These are phyloP conservation scores for Uropetala carovei DNA, from an alignment of 2,888 invertebrate genomes.

Conservation along the genomic window DNA sequence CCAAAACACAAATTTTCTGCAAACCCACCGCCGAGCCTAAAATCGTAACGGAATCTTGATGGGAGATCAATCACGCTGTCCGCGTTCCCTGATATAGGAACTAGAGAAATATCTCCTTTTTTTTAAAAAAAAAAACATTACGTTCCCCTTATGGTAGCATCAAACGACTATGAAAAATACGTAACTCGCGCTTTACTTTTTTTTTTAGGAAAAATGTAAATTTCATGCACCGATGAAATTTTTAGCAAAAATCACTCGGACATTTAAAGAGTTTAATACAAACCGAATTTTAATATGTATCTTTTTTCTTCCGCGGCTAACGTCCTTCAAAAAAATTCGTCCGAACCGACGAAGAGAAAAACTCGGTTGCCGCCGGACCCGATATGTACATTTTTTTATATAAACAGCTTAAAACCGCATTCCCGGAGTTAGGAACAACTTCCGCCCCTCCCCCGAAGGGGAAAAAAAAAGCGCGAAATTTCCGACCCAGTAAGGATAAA, in stretches of 20 bases:
- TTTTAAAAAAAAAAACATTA: too few species aligned
- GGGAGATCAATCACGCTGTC: not conserved
- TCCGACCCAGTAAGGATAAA: conserved; percentile 16
- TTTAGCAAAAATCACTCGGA: not conserved
- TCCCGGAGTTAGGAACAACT: conserved; percentile 8
- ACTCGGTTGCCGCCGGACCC: not conserved
- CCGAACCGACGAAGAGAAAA: not conserved
- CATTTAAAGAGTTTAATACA: not conserved
- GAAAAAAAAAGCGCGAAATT: not conserved
- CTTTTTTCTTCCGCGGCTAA: not conserved
- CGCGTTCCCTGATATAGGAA: not conserved
- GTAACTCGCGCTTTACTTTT: not conserved
- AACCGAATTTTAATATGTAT: not conserved
- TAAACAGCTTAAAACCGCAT: conserved; percentile 26
- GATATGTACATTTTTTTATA: not conserved
- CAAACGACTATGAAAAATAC: not conserved
- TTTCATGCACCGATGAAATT: conserved; percentile 8
- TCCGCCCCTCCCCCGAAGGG: too few species aligned
- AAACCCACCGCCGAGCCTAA: not conserved
- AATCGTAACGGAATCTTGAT: not conserved
- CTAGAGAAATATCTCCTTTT: not conserved
- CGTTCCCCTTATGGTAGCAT: not conserved
- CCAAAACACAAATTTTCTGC: not conserved
- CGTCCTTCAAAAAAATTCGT: not conserved
- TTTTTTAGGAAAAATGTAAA: conserved; percentile 1